These are phyloP conservation scores for Hypena proboscidalis DNA, from an alignment of 2,888 invertebrate genomes.

Conservation along the genomic window DNA sequence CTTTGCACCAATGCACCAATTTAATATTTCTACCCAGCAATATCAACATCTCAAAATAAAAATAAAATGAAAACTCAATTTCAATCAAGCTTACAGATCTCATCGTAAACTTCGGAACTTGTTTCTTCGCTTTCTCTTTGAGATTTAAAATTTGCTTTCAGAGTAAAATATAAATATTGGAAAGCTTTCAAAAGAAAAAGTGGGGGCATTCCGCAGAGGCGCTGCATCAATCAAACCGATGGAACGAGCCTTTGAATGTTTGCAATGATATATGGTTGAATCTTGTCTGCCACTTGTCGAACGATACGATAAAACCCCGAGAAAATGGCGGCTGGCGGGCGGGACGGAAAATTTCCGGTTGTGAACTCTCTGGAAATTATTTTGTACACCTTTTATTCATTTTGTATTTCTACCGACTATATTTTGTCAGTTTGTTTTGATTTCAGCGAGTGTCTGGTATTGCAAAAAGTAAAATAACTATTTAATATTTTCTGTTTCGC, in stretches of 20 bases:
- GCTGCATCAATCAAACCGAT: slow-evolving; percentile 32
- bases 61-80: slow-evolving; percentile 6
- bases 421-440: no score
- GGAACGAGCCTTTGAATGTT: slow-evolving; percentile 28
- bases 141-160: slow-evolving; percentile 8
- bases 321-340: slow-evolving; percentile 3
- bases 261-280: slow-evolving; percentile 30
- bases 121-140: background rate
- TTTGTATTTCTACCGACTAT: no score
- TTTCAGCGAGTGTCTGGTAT: no score
- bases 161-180: slow-evolving; percentile 13
- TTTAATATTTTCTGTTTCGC: no score
- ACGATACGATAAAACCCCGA: slow-evolving; percentile 22
- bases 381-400: background rate
- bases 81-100: slow-evolving; percentile 8
- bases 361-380: background rate
- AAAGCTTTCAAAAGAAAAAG: slow-evolving; percentile 14
- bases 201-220: slow-evolving; percentile 1
- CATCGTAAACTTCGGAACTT: slow-evolving; percentile 2
- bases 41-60: no score
- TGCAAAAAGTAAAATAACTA: no score
- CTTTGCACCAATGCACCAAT: no score
- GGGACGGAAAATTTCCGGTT: background rate
- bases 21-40: no score
- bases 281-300: slow-evolving; percentile 26